These are phyloP conservation scores for Chloroceryle inda DNA, from an alignment of 2,797 vertebrate species.

Conservation along the genomic window DNA sequence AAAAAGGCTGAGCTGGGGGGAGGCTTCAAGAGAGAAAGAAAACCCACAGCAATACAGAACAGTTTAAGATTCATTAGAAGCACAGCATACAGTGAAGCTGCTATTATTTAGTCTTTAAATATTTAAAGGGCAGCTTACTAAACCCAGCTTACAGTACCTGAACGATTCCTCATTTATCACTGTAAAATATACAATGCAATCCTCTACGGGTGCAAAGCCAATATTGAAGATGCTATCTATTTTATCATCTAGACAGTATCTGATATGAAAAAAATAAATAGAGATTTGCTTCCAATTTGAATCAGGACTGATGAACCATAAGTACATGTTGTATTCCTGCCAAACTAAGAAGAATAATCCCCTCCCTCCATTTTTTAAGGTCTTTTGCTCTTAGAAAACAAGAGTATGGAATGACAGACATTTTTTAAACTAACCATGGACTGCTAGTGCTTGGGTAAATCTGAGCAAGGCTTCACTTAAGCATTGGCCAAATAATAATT, in stretches of 20 bases:
- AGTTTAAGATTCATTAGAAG: slow-evolving; percentile 1
- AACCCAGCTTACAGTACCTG: neutral
- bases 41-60: neutral
- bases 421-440: neutral
- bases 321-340: neutral
- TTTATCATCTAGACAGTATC: neutral
- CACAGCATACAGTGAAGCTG: neutral
- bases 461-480: neutral
- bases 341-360: neutral
- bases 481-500: neutral
- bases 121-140: slow-evolving; percentile 22
- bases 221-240: neutral
- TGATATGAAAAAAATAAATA: neutral
- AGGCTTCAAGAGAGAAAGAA: neutral
- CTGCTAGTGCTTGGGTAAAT: neutral
- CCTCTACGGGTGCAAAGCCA: neutral
- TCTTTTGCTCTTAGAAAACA: neutral
- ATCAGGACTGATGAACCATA: neutral
- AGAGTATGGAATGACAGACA: neutral
- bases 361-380: neutral
- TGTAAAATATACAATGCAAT: neutral
- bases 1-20: neutral
- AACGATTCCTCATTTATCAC: slow-evolving; percentile 5
- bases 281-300: neutral
- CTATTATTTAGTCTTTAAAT: slow-evolving; percentile 44